A percentile compares a stretch with the other conserved stretches of the same genome.
These are phyloP conservation scores for Sphaeramia orbicularis DNA, from an alignment of 2,797 vertebrate genomes.

Conservation along the genomic window DNA sequence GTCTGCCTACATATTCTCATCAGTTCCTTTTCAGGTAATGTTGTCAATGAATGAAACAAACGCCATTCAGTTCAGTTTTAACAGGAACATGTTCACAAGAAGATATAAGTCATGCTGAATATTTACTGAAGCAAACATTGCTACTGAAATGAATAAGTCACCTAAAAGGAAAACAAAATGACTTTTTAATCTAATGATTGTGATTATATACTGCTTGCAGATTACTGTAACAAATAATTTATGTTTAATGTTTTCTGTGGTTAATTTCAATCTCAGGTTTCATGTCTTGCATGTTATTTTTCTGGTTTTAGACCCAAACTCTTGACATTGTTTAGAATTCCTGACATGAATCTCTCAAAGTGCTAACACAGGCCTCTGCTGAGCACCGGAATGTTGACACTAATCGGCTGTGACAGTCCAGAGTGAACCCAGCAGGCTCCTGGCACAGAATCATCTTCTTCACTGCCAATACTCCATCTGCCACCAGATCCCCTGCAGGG, in stretches of 20 bases:
- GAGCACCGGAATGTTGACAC: constrained; percentile 50
- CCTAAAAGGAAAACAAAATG: neutral
- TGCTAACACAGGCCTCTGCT: constrained; percentile 68
- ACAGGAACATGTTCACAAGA: neutral
- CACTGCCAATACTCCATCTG: constrained; percentile 78
- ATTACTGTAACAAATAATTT: neutral
- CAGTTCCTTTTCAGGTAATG: neutral
- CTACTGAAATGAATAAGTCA: too few species aligned
- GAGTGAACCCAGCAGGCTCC: constrained; percentile 68
- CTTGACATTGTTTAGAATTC: constrained; percentile 22
- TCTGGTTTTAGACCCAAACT: constrained; percentile 6
- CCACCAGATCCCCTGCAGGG: constrained; percentile 69
- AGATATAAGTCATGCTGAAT: too few species aligned
- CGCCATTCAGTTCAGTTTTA: neutral
- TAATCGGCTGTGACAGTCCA: constrained; percentile 66
- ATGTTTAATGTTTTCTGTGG: neutral
- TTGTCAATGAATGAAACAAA: neutral
- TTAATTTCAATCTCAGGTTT: neutral
- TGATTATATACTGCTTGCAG: neutral
- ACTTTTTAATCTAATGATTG: neutral
- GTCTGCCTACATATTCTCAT: neutral
- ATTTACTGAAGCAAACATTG: too few species aligned
- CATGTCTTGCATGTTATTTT: neutral
- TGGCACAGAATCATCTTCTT: constrained; percentile 55
- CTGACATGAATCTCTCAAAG: constrained; percentile 35